phyloP scores from a whole-genome alignment of 1,140 invertebrate species.

The Papilio machaon region DNA sequence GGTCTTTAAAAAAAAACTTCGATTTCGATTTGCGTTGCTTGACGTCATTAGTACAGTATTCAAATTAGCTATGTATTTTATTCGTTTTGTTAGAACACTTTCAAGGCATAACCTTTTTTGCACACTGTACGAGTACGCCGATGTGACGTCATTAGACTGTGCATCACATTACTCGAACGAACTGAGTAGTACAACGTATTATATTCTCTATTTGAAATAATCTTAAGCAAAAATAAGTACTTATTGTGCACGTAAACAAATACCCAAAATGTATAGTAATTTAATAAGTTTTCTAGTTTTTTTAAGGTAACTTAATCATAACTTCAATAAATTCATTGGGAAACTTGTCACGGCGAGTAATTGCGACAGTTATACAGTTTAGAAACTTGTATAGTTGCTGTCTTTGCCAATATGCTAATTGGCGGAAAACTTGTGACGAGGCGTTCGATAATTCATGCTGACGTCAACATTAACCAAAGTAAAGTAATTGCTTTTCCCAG shows the following conservation, averaged over 20 bases:
- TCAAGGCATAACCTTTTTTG: too few relatives aligned
- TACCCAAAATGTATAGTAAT: not conserved
- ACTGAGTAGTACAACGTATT: too few relatives aligned
- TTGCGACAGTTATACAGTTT: not conserved
- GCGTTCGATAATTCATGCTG: constrained; percentile 21
- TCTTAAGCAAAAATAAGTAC: too few relatives aligned
- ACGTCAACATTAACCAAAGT: not conserved
- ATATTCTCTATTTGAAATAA: too few relatives aligned
- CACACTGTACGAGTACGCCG: too few relatives aligned
- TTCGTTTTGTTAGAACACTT: not conserved
- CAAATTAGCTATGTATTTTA: not conserved
- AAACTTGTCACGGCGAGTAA: not conserved
- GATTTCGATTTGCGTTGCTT: too few relatives aligned
- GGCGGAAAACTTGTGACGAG: constrained; percentile 8
- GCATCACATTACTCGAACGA: too few relatives aligned
- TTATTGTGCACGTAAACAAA: too few relatives aligned
- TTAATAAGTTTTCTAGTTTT: not conserved
- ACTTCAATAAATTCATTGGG: not conserved
- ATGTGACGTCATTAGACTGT: too few relatives aligned
- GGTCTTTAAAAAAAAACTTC: not conserved
- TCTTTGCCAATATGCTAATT: not conserved
- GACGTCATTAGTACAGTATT: too few relatives aligned
- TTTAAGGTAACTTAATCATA: not conserved
- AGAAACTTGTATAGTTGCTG: constrained; percentile 8
- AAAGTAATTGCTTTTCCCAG: constrained; percentile 14